Evolutionary conservation across 2,797 vertebrate species (phyloP), one percentile per base, ranked within the genome.

Genomic region (Gallinago solitaria): DNA sequence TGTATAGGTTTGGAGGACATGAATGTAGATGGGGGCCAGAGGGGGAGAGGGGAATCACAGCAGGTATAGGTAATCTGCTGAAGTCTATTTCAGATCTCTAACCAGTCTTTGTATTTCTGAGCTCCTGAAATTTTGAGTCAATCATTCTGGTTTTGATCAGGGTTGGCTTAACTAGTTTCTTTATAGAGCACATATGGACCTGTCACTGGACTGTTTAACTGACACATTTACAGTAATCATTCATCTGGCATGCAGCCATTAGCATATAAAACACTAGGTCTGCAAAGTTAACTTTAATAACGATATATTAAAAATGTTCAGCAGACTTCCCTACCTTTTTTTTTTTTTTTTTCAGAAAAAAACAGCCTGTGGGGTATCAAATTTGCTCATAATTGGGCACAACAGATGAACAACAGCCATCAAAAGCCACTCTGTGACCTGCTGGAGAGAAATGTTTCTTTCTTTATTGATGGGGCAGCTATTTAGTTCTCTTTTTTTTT

Each of bases 201-300:
- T 95, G 94, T 95, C 96, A 78, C 96, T 97, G 96, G 86, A 87
- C 91, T 95, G 25, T 96, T 96, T 96, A 96, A 89, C 92, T 85
- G 78, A 68, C 91, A 93, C 95, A 54, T 95, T 88, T 95, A 86
- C 74, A 79, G 83, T 88, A 93, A 94, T 92, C 68, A 54, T 76
- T 95, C 75, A 35, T 19, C 88, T 96, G 94, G 97, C 94, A 87
- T 18, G 54, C 28, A 82, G 79, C 89, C 88, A 94, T 67, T 74
- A 80, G 48, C 83, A 76, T 81, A 89, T 91, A 96, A 95, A 96
- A 83, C 45, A 70, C 71, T 78, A 63, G 50, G 54, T 74, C 68
- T 95, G 91, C 88, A 91, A 68, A 95, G 71, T 90, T 89, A 83
- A 82, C 64, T 96, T 92, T 94, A 97, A 96, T 92, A 95, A 80